Conservation (phyloP, 2,797 vertebrate species). For the Cyclura pinguis region DNA sequence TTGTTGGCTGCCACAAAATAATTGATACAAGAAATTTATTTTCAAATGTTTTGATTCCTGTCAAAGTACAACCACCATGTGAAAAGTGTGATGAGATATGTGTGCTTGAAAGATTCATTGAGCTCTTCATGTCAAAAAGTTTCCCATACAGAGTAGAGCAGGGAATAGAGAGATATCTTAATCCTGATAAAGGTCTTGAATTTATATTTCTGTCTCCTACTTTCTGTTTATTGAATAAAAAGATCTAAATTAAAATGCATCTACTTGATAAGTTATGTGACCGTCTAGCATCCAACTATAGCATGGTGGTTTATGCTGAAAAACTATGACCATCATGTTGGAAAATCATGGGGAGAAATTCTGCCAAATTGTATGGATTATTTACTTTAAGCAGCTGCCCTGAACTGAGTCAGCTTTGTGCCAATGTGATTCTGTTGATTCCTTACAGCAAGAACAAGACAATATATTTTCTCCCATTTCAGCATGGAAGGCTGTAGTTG, state of each 20-base stretch:
- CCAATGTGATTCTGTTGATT: background rate
- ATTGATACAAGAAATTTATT: background rate
- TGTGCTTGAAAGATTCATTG: background rate
- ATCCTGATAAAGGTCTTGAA: background rate
- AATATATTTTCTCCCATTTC: constrained; percentile 8
- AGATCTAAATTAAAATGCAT: background rate
- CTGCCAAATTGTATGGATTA: background rate
- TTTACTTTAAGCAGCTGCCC: constrained; percentile 19
- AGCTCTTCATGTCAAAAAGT: background rate
- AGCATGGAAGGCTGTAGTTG: background rate
- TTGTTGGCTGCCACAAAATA: background rate
- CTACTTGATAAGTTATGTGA: background rate
- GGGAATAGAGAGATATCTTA: background rate
- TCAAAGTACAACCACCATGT: background rate
- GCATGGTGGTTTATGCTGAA: background rate
- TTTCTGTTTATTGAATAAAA: background rate
- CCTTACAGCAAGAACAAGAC: background rate
- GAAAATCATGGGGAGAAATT: constrained; percentile 3
- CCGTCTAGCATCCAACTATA: background rate
- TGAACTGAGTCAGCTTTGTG: constrained; percentile 6
- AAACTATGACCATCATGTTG: constrained; percentile 6
- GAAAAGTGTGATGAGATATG: background rate
- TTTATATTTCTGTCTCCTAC: background rate
- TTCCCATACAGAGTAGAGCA: background rate
- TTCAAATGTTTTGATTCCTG: background rate